These are phyloP conservation scores for Brachynemurus nebulosus DNA, from an alignment of 2,888 invertebrate genomes.

Conservation along the genomic window DNA sequence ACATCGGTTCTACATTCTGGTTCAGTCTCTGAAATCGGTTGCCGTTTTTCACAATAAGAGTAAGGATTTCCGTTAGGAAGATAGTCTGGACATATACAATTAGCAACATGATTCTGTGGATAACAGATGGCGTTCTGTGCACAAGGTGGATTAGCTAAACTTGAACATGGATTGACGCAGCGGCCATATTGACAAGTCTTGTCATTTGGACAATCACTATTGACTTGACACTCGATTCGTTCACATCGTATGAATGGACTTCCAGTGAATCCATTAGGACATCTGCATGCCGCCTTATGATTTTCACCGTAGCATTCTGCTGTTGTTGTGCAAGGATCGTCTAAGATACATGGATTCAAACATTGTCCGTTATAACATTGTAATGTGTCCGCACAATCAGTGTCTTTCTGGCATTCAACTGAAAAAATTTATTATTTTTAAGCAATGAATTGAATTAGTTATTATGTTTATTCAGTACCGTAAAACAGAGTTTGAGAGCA, in stretches of 20 bases:
- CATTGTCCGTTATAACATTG: conserved; percentile 75
- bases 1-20: conserved; percentile 63
- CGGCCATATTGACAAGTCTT: conserved; percentile 56
- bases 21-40: conserved; percentile 33
- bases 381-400: conserved; percentile 64
- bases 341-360: conserved; percentile 63
- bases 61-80: conserved; percentile 68
- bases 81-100: conserved; percentile 70
- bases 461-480: background rate
- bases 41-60: conserved; percentile 52
- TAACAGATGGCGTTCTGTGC: conserved; percentile 73
- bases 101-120: conserved; percentile 63
- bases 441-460: conserved; percentile 3
- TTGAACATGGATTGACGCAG: conserved; percentile 67
- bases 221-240: conserved; percentile 61
- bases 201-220: conserved; percentile 65
- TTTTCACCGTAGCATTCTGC: conserved; percentile 72
- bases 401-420: conserved; percentile 73
- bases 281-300: conserved; percentile 68
- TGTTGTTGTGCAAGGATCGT: conserved; percentile 69
- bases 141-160: conserved; percentile 52
- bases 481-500: too few relatives aligned
- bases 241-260: conserved; percentile 69
- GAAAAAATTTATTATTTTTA: too few relatives aligned
- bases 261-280: conserved; percentile 60